Percentiles rank a stretch among this genome's conserved stretches.
Evolutionary conservation across 2,113 vertebrate genomes (phyloP).

Genomic region (Crypturellus undulatus): DNA sequence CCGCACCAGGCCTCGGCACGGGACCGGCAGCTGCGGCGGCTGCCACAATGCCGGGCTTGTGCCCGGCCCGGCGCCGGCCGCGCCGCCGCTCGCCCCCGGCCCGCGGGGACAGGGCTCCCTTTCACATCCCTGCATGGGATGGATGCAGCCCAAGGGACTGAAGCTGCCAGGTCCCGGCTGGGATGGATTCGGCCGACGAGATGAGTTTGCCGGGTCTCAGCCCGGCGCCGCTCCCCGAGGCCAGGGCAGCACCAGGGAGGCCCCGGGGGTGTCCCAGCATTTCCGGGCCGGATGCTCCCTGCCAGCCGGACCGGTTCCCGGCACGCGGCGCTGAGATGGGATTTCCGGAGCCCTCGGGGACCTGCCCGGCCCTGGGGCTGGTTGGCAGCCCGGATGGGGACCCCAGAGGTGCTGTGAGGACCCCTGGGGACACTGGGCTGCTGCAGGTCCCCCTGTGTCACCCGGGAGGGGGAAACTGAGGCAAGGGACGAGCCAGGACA

Average conservation of each 20-base stretch:
- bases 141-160: too few relatives aligned
- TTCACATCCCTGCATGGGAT: not conserved
- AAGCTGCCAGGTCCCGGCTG: too few relatives aligned
- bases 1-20: too few relatives aligned
- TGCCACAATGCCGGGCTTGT: not conserved
- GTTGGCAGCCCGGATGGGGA: not conserved
- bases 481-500: not conserved
- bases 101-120: not conserved
- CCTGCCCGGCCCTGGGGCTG: constrained; percentile 21
- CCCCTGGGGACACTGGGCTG: not conserved
- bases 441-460: not conserved
- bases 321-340: too few relatives aligned
- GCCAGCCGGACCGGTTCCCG: not conserved
- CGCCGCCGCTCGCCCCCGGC: not conserved
- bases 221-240: accelerated
- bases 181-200: not conserved
- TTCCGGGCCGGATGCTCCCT: constrained; percentile 1
- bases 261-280: not conserved
- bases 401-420: accelerated
- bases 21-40: not conserved
- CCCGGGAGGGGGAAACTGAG: not conserved
- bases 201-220: not conserved
- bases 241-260: accelerated
- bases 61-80: not conserved
- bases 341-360: not conserved